Base-by-base conservation (phyloP, 1,140 invertebrate genomes). In the Drosophila pallidifrons region DNA sequence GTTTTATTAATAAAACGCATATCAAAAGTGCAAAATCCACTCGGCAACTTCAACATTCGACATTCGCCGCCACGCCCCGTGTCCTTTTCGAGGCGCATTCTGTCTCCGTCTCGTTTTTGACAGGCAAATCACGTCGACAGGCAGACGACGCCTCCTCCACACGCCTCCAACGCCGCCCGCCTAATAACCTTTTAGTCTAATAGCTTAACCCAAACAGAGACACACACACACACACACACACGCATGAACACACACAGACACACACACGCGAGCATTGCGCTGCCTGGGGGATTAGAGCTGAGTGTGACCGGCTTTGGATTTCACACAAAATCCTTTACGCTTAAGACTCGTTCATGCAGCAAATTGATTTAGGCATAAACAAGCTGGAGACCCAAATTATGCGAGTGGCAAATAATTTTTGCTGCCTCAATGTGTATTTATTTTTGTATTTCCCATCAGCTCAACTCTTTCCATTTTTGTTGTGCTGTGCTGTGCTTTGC, bases 321-420 rank as follows among this genome's bases (percentile, higher is more conserved):
- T 41, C 52, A 46, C 71, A 64, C 61, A 61, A 65, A 61, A 61
- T 68, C 55, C 71, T 61, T 69, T 28, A 5, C 57, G 69, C 74
- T 89, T 83, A 88, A 88, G 77, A 75, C 74, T 71, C 85, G 67
- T 89, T 88, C 83, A 89, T 78, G 83, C 83, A 72, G 85, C 85
- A 88, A 88, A 88, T 88, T 88, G 83, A 89, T 88, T 88, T 83
- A 89, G 83, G 83, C 83, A 88, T 88, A 89, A 88, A 83, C 83
- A 89, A 75, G 79, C 68, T 73, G 58, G 46, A 69, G 65, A 41
- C 28, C n/a, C 35, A 54, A 70, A 55, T 63, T 70, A 54, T 63
- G 47, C 55, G 75, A 71, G 73, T 75, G 69, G 66, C 83, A 88
- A 74, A 83, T 88, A 80, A 89, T 88, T 83, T 88, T 76, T 78